Evolutionary conservation across 1,140 invertebrate genomes (phyloP), one percentile per base, ranked within the genome.

Genomic region (Bombus confusus): DNA sequence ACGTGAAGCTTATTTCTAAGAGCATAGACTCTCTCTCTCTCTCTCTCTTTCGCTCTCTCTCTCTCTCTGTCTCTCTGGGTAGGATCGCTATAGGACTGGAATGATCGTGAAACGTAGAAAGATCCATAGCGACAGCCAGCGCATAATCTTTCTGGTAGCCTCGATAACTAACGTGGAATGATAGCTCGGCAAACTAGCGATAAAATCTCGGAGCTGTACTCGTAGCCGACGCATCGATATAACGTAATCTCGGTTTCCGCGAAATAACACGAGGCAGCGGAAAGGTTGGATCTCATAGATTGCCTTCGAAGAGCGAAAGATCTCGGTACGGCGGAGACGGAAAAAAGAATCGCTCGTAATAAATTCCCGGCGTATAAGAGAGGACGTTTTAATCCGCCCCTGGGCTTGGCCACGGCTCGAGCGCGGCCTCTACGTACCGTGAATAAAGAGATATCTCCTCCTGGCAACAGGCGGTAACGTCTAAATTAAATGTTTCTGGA

Each of bases 401-500:
- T 87, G 89, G 75, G 68, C 80, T 78, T 52, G 57, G 59, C 28
- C 43, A 66, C 72, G 41, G 75, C 59, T 39, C 66, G 85, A 80
- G 68, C 73, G 66, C 69, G 86, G 71, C 41, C 41, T 64, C 64
- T 52, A 37, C 25, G 18, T 57, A 73, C 52, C 68, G 74, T 80
- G 83, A 91, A 91, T 91, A 91, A 86, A 91, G 91, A 91, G 88
- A 91, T 91, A 91, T 91, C 91, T 86, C 90, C 90, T 89, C 90
- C 78, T 84, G 90, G 86, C 87, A 91, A 91, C 86, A 90, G 87
- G 85, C 89, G 85, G 89, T 88, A 91, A 93, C 90, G 88, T 92
- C 92, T 93, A 92, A 93, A 93, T 93, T 92, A 93, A 92, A 92
- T 91, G 88, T 93, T 93, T 93, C 92, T 92, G 91, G 91, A 91